A percentile compares a stretch with the other conserved stretches of the same genome.
These are phyloP conservation scores for Sericinus montela DNA, from an alignment of 2,888 invertebrate genomes.

Conservation along the genomic window DNA sequence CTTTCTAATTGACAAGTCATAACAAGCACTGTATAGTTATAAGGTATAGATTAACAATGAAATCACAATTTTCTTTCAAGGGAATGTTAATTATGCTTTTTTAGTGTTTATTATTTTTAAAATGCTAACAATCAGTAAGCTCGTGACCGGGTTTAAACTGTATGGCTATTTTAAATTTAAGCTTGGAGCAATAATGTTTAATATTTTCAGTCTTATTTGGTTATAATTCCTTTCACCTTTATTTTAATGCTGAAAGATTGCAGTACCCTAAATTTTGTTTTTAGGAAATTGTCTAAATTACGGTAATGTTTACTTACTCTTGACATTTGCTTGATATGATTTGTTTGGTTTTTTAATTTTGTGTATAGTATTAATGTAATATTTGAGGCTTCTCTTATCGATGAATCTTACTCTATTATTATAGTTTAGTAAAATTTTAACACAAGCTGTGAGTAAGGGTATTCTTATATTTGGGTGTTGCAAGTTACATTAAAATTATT, in stretches of 20 bases:
- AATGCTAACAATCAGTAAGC: conserved; percentile 16
- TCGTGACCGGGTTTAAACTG: conserved; percentile 14
- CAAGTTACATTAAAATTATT: conserved; percentile 1
- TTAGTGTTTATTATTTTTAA: conserved; percentile 19
- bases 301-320: conserved; percentile 4
- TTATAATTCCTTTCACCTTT: background rate
- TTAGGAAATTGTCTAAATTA: conserved; percentile 3
- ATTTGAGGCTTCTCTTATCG: conserved; percentile 7
- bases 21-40: conserved; percentile 14
- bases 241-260: background rate
- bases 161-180: conserved; percentile 16
- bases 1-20: conserved; percentile 26
- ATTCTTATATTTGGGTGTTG: conserved; percentile 20
- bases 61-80: background rate
- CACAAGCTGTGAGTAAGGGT: conserved; percentile 21
- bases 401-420: conserved; percentile 8
- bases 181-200: conserved; percentile 11
- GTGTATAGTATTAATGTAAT: conserved; percentile 23
- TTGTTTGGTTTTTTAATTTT: conserved; percentile 18
- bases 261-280: background rate
- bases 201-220: conserved; percentile 12
- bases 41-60: conserved; percentile 4
- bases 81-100: conserved; percentile 6
- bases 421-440: conserved; percentile 11
- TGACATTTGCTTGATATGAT: conserved; percentile 9